These are phyloP conservation scores for Siniperca undulata DNA, from an alignment of 2,797 vertebrate genomes.

Conservation along the genomic window DNA sequence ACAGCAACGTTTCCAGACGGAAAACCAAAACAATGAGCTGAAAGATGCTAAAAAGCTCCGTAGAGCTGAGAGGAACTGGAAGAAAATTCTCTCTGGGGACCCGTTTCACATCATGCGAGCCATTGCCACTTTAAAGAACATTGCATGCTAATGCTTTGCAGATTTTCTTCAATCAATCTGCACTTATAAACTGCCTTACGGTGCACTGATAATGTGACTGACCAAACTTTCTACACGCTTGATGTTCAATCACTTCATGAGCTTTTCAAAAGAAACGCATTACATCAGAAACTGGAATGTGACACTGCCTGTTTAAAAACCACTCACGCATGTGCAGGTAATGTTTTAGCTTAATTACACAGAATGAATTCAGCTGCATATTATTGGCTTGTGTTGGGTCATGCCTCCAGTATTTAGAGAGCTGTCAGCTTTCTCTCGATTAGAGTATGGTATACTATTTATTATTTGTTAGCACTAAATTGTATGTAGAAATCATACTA, in stretches of 20 bases:
- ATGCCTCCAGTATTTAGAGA: background rate
- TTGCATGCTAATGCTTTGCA: background rate
- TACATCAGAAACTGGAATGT: constrained; percentile 33
- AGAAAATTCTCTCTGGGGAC: background rate
- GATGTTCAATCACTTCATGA: background rate
- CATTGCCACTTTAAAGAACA: background rate
- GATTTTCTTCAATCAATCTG: background rate
- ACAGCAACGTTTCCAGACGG: background rate
- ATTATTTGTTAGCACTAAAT: background rate
- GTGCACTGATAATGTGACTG: background rate
- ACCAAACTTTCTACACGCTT: background rate
- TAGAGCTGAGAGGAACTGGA: background rate
- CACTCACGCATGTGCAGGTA: background rate
- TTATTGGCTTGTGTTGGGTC: background rate
- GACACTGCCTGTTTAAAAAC: constrained; percentile 17
- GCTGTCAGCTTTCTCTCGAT: background rate
- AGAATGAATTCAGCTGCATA: background rate
- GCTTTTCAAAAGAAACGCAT: background rate
- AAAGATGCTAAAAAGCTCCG: background rate
- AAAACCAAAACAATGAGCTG: background rate
- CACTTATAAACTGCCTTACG: too few species aligned
- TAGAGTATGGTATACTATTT: background rate
- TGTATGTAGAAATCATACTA: background rate
- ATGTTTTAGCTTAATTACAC: background rate
- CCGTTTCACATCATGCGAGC: background rate